These are phyloP conservation scores for Trachemys scripta DNA, from an alignment of 2,113 vertebrate genomes.

Conservation along the genomic window DNA sequence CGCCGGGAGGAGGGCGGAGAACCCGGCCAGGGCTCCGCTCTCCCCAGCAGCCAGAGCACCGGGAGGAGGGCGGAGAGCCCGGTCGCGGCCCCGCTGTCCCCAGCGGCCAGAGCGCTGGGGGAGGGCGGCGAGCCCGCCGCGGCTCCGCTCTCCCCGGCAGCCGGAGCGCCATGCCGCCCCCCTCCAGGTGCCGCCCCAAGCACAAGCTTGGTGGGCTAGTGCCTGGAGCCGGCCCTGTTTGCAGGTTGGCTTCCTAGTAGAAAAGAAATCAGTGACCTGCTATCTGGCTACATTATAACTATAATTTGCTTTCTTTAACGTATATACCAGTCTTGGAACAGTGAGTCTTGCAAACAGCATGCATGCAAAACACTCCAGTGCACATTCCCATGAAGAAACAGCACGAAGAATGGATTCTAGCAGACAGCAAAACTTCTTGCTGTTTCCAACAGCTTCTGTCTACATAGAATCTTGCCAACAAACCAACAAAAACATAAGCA, in stretches of 20 bases:
- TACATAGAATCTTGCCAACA: background rate
- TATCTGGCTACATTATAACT: background rate
- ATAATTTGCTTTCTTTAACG: background rate
- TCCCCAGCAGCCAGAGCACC: too few relatives aligned
- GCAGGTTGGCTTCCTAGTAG: background rate
- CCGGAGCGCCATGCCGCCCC: too few relatives aligned
- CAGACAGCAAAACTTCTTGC: background rate
- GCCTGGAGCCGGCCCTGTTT: background rate
- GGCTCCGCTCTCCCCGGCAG: too few relatives aligned
- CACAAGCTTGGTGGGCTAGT: too few relatives aligned
- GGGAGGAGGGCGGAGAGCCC: too few relatives aligned
- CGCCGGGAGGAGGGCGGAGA: too few relatives aligned
- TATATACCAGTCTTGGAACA: background rate
- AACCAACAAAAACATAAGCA: background rate
- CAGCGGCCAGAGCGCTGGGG: too few relatives aligned
- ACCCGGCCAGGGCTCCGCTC: too few relatives aligned
- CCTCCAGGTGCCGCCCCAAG: too few relatives aligned
- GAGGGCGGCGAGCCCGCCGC: too few relatives aligned
- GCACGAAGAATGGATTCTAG: background rate
- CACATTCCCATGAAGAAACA: background rate
- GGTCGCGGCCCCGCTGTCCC: too few relatives aligned
- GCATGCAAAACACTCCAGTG: background rate
- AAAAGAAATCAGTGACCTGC: background rate
- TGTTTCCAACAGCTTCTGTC: background rate
- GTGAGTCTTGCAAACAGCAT: background rate